These are phyloP conservation scores for Drosophila borborema DNA, from an alignment of 2,888 invertebrate genomes.

Conservation along the genomic window DNA sequence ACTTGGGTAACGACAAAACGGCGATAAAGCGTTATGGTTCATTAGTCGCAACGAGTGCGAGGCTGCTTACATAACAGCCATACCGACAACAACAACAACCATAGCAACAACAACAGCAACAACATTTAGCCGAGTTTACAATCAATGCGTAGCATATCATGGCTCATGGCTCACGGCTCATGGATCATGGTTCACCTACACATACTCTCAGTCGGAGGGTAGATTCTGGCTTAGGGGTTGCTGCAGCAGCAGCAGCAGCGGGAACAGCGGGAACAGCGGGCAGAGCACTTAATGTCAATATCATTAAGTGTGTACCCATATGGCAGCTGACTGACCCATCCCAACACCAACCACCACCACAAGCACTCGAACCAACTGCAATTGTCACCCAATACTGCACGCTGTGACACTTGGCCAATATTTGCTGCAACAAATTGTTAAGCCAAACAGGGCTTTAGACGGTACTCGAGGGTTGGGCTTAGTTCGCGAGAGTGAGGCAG, in stretches of 20 bases:
- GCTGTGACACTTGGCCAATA: slow-evolving; percentile 62
- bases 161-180: no score
- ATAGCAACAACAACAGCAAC: no score
- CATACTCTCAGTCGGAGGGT: slow-evolving; percentile 24
- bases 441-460: slow-evolving; percentile 59
- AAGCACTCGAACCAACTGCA: slow-evolving; percentile 64
- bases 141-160: slow-evolving; percentile 63
- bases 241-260: slow-evolving; percentile 17
- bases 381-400: slow-evolving; percentile 66
- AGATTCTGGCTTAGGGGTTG: slow-evolving; percentile 58
- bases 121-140: slow-evolving; percentile 60
- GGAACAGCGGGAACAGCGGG: not conserved
- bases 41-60: slow-evolving; percentile 73
- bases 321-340: slow-evolving; percentile 42
- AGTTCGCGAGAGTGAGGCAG: not conserved
- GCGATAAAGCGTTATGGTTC: slow-evolving; percentile 81
- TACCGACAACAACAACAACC: slow-evolving; percentile 17
- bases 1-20: slow-evolving; percentile 65
- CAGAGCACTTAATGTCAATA: slow-evolving; percentile 73
- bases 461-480: not conserved
- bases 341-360: slow-evolving; percentile 4
- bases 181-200: slow-evolving; percentile 53
- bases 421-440: slow-evolving; percentile 72
- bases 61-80: slow-evolving; percentile 33
- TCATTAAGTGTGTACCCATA: slow-evolving; percentile 71